Conservation (phyloP, 2,888 invertebrate species). For the Cylloceria caligata region DNA sequence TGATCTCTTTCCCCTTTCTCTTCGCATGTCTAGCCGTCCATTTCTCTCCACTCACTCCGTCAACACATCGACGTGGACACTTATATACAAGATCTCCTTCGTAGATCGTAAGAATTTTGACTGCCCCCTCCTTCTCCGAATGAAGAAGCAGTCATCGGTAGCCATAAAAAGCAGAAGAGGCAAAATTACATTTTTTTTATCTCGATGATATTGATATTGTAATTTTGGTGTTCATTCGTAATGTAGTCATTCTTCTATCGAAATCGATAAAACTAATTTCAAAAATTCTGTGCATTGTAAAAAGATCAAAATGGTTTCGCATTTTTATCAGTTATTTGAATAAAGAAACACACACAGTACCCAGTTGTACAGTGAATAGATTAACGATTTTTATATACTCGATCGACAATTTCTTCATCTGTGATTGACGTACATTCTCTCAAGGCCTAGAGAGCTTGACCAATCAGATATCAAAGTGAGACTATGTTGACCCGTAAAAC, state of each 20-base stretch:
- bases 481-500: conserved; percentile 35
- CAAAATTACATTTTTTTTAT: not conserved
- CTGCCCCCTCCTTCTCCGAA: conserved; percentile 7
- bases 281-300: too few species aligned
- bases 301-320: too few species aligned
- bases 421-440: not conserved
- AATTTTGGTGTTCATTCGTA: too few species aligned
- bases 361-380: too few species aligned
- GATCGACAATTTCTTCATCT: not conserved
- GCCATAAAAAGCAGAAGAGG: not conserved
- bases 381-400: not conserved
- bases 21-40: conserved; percentile 64
- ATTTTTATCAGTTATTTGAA: too few species aligned
- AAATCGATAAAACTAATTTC: too few species aligned
- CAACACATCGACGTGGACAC: conserved; percentile 28
- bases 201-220: not conserved
- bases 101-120: conserved; percentile 47
- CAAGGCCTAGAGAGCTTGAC: not conserved
- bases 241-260: too few species aligned
- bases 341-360: too few species aligned
- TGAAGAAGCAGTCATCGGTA: conserved; percentile 13
- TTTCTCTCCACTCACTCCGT: conserved; percentile 46
- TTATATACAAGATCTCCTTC: conserved; percentile 12
- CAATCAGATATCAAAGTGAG: conserved; percentile 17
- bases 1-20: conserved; percentile 52